These are phyloP conservation scores for Pseudochaenichthys georgianus DNA, from an alignment of 2,797 vertebrate species.

Conservation along the genomic window DNA sequence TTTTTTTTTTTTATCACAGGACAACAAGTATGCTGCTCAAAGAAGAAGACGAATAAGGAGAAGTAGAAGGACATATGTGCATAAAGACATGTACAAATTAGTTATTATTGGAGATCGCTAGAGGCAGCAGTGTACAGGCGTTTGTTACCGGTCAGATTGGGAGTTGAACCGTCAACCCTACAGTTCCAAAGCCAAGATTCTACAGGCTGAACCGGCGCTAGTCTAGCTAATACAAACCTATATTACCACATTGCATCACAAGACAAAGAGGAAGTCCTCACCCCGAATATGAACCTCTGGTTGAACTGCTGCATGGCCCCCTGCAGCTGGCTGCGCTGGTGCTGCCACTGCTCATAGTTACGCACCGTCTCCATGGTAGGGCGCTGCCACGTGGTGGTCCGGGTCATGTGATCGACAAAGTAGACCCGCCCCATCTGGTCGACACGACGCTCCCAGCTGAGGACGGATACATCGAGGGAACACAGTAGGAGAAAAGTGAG, in stretches of 20 bases:
- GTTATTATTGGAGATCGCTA: too few relatives aligned
- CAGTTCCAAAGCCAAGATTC: too few relatives aligned
- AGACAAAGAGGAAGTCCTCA: constrained; percentile 73
- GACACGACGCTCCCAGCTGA: constrained; percentile 96
- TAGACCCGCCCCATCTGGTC: constrained; percentile 97
- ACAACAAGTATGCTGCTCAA: neutral
- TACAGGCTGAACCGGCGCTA: too few relatives aligned
- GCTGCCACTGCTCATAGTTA: constrained; percentile 98
- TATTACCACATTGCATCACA: neutral
- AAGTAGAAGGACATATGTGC: too few relatives aligned
- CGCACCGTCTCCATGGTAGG: constrained; percentile 95
- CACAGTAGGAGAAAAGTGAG: neutral
- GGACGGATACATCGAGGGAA: neutral
- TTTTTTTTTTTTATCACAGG: neutral
- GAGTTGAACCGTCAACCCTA: too few relatives aligned
- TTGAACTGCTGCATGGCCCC: constrained; percentile 99
- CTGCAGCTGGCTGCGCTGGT: constrained; percentile 95
- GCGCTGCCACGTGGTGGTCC: constrained; percentile 97
- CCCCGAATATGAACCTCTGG: constrained; percentile 98
- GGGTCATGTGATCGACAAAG: constrained; percentile 97
- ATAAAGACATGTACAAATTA: too few relatives aligned
- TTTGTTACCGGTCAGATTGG: too few relatives aligned
- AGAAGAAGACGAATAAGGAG: too few relatives aligned
- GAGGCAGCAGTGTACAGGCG: too few relatives aligned
- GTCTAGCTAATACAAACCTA: neutral